Percentiles rank a stretch among this genome's conserved stretches.
Conservation (phyloP, 2,797 vertebrate species). For the Aplochiton taeniatus region DNA sequence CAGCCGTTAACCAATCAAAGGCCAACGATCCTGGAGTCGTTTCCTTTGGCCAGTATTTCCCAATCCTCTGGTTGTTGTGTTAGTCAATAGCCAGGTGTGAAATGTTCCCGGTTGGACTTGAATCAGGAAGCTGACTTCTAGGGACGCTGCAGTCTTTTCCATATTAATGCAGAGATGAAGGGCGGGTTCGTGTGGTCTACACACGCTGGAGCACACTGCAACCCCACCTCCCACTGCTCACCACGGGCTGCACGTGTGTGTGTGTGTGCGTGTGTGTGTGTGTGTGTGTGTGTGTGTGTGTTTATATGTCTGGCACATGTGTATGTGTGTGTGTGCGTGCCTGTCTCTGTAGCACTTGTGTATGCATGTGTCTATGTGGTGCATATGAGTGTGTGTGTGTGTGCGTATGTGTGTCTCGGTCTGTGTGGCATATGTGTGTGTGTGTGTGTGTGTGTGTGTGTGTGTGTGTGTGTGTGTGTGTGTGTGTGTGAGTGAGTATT, state of each 20-base stretch:
- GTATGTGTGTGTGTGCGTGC: background rate
- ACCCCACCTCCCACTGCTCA: constrained; percentile 37
- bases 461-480: constrained; percentile 2
- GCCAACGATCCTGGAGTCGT: too few species aligned
- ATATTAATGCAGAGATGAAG: too few species aligned
- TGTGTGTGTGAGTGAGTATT: constrained; percentile 19
- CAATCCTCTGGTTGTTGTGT: too few species aligned
- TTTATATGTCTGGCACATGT: background rate
- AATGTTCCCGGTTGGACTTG: too few species aligned
- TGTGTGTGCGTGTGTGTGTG: constrained; percentile 13
- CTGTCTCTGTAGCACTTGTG: background rate
- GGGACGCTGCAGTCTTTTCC: too few species aligned
- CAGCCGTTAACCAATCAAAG: too few species aligned
- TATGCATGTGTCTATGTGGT: background rate
- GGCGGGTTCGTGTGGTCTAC: constrained; percentile 9
- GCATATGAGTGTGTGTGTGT: background rate
- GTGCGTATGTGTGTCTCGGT: background rate
- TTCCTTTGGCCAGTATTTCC: too few species aligned
- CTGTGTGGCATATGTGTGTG: too few species aligned
- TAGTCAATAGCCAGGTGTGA: too few species aligned
- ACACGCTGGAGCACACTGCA: constrained; percentile 28
- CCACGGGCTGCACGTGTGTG: constrained; percentile 54
- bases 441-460: too few species aligned
- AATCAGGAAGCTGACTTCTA: too few species aligned
- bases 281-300: constrained; percentile 12